Evolutionary conservation across 2,888 invertebrate species (phyloP).

Genomic region (Drosophila emarginata): DNA sequence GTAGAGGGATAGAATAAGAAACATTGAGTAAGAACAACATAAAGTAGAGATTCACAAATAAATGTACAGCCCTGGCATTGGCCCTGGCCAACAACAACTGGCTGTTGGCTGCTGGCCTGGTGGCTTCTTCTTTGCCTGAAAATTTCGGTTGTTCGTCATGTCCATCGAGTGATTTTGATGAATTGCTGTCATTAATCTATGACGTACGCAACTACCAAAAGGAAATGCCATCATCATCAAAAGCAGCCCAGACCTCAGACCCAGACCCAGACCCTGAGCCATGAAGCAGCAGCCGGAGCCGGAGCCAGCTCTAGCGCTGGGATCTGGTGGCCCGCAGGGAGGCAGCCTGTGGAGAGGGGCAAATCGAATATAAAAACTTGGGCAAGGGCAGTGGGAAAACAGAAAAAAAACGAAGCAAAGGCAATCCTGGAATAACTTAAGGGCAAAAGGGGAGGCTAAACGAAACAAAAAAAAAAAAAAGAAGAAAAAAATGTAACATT

Average conservation of each 20-base stretch:
- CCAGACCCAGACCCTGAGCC: conserved; percentile 49
- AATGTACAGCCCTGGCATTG: conserved; percentile 7
- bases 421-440: conserved; percentile 35
- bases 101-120: conserved; percentile 47
- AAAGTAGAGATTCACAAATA: conserved; percentile 23
- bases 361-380: conserved; percentile 23
- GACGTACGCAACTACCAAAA: conserved; percentile 83
- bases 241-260: conserved; percentile 63
- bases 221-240: conserved; percentile 80
- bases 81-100: conserved; percentile 41
- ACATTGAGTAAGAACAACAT: conserved; percentile 22
- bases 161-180: conserved; percentile 83
- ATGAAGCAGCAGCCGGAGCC: conserved; percentile 26
- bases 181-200: conserved; percentile 83
- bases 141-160: conserved; percentile 80
- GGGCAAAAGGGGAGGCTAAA: conserved; percentile 25
- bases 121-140: conserved; percentile 56
- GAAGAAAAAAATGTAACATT: conserved; percentile 54
- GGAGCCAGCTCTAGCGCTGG: conserved; percentile 35
- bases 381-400: conserved; percentile 46
- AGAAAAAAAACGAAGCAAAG: conserved; percentile 27
- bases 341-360: conserved; percentile 26
- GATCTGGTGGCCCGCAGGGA: conserved; percentile 51
- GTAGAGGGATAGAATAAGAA: not conserved
- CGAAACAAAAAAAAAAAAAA: conserved; percentile 4